These are phyloP conservation scores for Carcinoscorpius rotundicauda DNA, from an alignment of 1,140 invertebrate genomes.

Conservation along the genomic window DNA sequence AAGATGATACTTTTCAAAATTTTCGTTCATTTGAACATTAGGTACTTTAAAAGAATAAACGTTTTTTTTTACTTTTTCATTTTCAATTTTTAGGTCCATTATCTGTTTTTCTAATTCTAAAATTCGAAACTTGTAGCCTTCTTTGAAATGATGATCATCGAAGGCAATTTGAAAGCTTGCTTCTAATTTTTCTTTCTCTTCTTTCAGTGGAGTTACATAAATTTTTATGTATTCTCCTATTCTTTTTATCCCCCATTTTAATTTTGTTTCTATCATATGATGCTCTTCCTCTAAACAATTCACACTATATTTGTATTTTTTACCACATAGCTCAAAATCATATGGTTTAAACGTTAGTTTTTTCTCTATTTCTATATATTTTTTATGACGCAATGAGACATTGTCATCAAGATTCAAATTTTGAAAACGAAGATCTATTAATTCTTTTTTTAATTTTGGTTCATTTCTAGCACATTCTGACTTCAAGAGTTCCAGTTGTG, in stretches of 20 bases:
- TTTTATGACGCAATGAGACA: no score
- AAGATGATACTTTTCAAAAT: no score
- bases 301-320: slow-evolving; percentile 12
- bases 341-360: slow-evolving; percentile 6
- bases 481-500: no score
- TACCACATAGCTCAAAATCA: slow-evolving; percentile 6
- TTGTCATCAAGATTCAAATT: no score
- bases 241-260: slow-evolving; percentile 14
- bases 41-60: neutral
- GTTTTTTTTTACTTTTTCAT: slow-evolving; percentile 11
- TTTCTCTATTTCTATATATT: no score
- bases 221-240: slow-evolving; percentile 18
- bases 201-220: slow-evolving; percentile 13
- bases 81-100: slow-evolving; percentile 3
- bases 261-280: slow-evolving; percentile 16
- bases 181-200: slow-evolving; percentile 25
- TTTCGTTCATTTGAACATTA: slow-evolving; percentile 3
- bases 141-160: slow-evolving; percentile 16
- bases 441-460: no score
- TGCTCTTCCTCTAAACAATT: slow-evolving; percentile 19
- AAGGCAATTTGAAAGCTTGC: slow-evolving; percentile 41
- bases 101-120: slow-evolving; percentile 15
- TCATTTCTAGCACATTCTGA: no score
- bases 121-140: slow-evolving; percentile 18
- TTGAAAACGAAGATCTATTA: no score